These are phyloP conservation scores for Schizotus pectinicornis DNA, from an alignment of 2,888 invertebrate genomes.

Conservation along the genomic window DNA sequence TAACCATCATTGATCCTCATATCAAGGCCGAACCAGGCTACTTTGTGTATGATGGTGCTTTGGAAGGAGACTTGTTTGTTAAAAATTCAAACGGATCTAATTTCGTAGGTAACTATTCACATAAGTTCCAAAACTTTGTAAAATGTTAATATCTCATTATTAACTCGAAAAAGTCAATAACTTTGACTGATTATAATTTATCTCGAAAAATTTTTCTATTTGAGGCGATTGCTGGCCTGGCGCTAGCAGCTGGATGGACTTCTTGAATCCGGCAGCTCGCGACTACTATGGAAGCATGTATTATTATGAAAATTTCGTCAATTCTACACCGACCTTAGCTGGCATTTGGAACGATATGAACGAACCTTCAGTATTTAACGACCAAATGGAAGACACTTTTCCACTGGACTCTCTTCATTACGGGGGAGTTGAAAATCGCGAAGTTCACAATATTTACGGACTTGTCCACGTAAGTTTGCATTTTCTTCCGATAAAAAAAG, in stretches of 20 bases:
- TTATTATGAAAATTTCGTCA: slow-evolving; percentile 67
- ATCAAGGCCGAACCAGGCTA: slow-evolving; percentile 66
- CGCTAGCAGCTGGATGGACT: slow-evolving; percentile 17
- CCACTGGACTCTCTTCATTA: slow-evolving; percentile 63
- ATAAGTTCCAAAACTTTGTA: too few relatives aligned
- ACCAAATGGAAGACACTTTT: slow-evolving; percentile 62
- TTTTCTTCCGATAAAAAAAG: background rate
- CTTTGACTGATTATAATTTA: too few relatives aligned
- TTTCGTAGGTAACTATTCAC: slow-evolving; percentile 81
- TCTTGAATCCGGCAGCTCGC: slow-evolving; percentile 72
- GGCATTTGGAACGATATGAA: slow-evolving; percentile 99
- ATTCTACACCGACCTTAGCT: slow-evolving; percentile 74
- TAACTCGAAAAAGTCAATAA: too few relatives aligned
- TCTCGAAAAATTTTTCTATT: too few relatives aligned
- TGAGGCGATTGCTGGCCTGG: slow-evolving; percentile 19
- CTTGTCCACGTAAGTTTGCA: slow-evolving; percentile 61
- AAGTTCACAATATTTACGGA: slow-evolving; percentile 90
- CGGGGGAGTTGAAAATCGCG: slow-evolving; percentile 80
- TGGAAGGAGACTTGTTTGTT: slow-evolving; percentile 77
- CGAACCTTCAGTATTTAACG: slow-evolving; percentile 96
- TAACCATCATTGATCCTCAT: slow-evolving; percentile 94
- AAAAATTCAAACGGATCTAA: slow-evolving; percentile 86
- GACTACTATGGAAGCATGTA: slow-evolving; percentile 76
- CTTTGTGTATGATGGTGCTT: slow-evolving; percentile 58
- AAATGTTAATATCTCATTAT: too few relatives aligned